Evolutionary conservation across 2,797 vertebrate species (phyloP), one percentile per base, ranked within the genome.

Genomic region (Pelobates cultripes): DNA sequence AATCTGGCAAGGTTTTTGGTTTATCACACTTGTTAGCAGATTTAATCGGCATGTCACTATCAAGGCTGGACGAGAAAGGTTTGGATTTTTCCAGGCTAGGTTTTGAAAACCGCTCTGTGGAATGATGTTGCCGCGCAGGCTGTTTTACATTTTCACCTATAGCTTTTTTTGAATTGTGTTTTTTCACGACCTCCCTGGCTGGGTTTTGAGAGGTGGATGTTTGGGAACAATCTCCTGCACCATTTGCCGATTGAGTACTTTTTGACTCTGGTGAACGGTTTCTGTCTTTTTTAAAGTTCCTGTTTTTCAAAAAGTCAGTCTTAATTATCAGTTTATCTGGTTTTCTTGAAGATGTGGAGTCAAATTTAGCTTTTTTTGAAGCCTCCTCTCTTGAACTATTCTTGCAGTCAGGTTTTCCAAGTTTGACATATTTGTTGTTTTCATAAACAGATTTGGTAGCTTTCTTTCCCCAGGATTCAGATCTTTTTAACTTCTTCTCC

Each of bases 1-100:
- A 89, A 7, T 92, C 91, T 61, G 89, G 85, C 0, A 85, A 55
- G 17, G 85, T 10, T 10, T 10, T 51, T 51, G 47, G 75, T 47
- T 86, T 87, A 0, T 5, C 2, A 3, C 51, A 85, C 66, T 13
- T 79, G 3, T 47, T 85, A 6, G 80, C 84, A 60, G 43, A n/a
- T 75, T 61, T 1, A 40, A 74, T 72, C 64, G 15, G 64, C 73
- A 73, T 84, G 47, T 10, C 10, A 7, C 9, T 76, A 10, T 28
- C 43, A 40, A 17, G 8, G 42, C 60, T 57, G 28, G 42, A n/a
- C 28, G n/a, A 28, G 55, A 14, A 15, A 14, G 12, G 12, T 15
- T 14, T 61, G 12, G 57, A 61, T n/a, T 61, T 61, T 13, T 61
- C 57, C 57, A 13, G 43, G 47, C 47, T 51, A 47, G 4, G 10